phyloP scores from a whole-genome alignment of 2,113 vertebrate species.

The Bucco capensis region DNA sequence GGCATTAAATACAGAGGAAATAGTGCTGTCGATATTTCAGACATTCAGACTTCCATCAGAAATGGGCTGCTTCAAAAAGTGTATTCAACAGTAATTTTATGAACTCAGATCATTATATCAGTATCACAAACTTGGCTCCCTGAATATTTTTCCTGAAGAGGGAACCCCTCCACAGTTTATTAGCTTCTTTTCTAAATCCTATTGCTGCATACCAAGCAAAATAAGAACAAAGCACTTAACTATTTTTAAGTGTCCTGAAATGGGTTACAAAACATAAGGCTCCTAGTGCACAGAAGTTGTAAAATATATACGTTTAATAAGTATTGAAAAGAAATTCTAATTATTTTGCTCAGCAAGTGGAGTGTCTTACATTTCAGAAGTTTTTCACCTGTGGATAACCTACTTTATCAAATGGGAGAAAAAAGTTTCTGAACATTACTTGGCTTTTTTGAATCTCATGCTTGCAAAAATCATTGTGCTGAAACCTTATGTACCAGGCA shows the following conservation, averaged over 20 bases:
- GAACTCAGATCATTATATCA: slow-evolving; percentile 32
- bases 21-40: not conserved
- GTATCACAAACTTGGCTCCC: not conserved
- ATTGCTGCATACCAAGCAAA: slow-evolving; percentile 14
- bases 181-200: not conserved
- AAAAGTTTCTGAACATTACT: not conserved
- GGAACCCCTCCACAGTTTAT: not conserved
- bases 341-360: not conserved
- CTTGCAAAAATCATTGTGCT: not conserved
- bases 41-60: not conserved
- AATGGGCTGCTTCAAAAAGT: slow-evolving; percentile 3
- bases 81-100: slow-evolving; percentile 5
- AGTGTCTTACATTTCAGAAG: not conserved
- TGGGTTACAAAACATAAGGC: not conserved
- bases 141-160: slow-evolving; percentile 5
- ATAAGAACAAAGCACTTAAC: not conserved
- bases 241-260: not conserved
- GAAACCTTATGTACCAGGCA: not conserved
- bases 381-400: not conserved
- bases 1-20: slow-evolving; percentile 11
- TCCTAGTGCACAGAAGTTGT: not conserved
- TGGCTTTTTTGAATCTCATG: not conserved
- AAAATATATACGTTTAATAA: not conserved
- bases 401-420: not conserved
- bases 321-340: not conserved